phyloP scores from a whole-genome alignment of 2,797 vertebrate genomes.

The Malurus leucopterus region DNA sequence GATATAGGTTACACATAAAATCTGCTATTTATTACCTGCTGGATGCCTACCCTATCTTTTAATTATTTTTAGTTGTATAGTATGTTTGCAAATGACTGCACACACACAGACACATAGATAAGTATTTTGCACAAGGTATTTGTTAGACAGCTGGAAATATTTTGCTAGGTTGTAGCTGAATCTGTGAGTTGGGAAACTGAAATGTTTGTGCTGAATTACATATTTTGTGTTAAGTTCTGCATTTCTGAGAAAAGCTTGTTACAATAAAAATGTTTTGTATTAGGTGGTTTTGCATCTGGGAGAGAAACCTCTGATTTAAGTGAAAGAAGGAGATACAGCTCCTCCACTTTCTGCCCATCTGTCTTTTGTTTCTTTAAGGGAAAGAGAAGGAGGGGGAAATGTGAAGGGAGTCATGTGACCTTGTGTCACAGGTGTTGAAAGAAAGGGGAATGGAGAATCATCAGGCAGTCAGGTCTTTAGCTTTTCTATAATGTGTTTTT shows the following conservation, averaged over 20 bases:
- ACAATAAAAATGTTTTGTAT: not conserved
- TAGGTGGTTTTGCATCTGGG: not conserved
- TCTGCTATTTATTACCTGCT: not conserved
- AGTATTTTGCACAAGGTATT: not conserved
- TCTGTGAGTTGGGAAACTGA: not conserved
- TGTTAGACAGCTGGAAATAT: not conserved
- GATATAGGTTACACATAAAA: not conserved
- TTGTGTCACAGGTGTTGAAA: not conserved
- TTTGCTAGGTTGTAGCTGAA: not conserved
- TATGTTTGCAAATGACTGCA: not conserved
- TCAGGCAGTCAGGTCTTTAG: not conserved
- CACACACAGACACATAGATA: accelerated
- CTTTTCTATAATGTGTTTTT: not conserved
- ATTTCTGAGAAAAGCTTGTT: not conserved
- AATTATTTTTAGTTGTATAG: not conserved
- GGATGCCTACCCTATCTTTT: not conserved
- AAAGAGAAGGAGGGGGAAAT: not conserved
- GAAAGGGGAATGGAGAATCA: not conserved
- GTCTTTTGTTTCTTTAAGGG: not conserved
- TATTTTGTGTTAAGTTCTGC: not conserved
- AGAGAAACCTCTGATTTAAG: not conserved
- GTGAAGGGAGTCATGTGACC: not conserved
- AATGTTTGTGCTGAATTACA: not conserved
- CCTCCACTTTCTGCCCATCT: not conserved
- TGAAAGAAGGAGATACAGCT: not conserved